Evolutionary conservation across 2,113 vertebrate genomes (phyloP).

Genomic region (Tautogolabrus adspersus): DNA sequence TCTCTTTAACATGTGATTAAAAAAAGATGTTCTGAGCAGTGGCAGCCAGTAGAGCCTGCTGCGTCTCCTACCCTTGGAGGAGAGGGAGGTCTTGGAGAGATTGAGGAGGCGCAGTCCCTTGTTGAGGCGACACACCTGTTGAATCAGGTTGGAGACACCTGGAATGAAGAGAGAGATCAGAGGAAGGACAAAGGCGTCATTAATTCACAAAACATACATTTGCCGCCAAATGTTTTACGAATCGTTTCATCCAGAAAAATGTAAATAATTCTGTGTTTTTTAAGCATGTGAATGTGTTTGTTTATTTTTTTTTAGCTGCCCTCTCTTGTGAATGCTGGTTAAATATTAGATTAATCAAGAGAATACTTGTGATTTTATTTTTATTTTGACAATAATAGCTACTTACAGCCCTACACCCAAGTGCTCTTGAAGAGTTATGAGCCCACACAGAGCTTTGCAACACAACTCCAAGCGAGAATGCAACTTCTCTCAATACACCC

Average conservation of each 20-base stretch:
- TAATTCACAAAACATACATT: neutral
- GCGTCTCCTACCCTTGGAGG: slow-evolving; percentile 86
- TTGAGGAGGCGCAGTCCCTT: slow-evolving; percentile 91
- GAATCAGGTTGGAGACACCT: slow-evolving; percentile 85
- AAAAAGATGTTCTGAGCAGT: neutral
- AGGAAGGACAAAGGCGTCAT: slow-evolving; percentile 12
- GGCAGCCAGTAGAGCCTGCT: slow-evolving; percentile 58
- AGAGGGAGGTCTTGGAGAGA: slow-evolving; percentile 92
- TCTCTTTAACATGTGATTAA: neutral
- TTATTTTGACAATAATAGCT: neutral
- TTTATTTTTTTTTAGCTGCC: neutral
- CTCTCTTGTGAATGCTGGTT: neutral
- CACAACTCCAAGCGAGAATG: slow-evolving; percentile 13
- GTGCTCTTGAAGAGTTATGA: slow-evolving; percentile 5
- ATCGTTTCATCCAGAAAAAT: neutral
- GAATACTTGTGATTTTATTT: neutral
- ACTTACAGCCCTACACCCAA: neutral
- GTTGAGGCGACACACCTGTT: slow-evolving; percentile 91
- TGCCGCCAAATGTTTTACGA: neutral
- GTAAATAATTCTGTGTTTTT: neutral
- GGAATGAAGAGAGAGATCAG: neutral
- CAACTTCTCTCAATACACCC: slow-evolving; percentile 9
- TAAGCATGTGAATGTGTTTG: neutral
- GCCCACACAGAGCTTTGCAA: slow-evolving; percentile 18
- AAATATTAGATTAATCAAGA: too few species aligned